phyloP scores from a whole-genome alignment of 2,888 invertebrate genomes.

The Tachystola acroxantha region DNA sequence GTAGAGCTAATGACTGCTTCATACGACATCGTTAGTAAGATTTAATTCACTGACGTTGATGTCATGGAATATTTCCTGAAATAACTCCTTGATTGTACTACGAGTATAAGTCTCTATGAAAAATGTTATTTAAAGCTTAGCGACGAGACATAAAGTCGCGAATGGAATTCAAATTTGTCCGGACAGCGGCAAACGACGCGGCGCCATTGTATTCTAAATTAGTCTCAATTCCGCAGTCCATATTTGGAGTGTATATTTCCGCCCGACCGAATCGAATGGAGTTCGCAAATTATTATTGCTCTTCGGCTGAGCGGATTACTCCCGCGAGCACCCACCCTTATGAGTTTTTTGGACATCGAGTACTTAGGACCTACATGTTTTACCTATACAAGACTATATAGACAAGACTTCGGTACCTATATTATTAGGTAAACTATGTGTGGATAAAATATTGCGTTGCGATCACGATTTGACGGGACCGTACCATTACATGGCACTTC shows the following conservation, averaged over 20 bases:
- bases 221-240: conserved; percentile 16
- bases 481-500: too few relatives aligned
- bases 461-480: too few relatives aligned
- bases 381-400: too few relatives aligned
- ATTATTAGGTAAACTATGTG: too few relatives aligned
- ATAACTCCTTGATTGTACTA: neutral
- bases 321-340: neutral
- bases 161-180: conserved; percentile 5
- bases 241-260: conserved; percentile 14
- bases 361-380: too few relatives aligned
- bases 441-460: too few relatives aligned
- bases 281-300: conserved; percentile 4
- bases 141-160: conserved; percentile 1
- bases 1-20: neutral
- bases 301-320: neutral
- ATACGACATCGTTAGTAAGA: conserved; percentile 4
- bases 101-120: neutral
- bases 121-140: neutral
- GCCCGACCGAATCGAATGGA: neutral
- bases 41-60: conserved; percentile 1
- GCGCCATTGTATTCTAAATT: conserved; percentile 14
- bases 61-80: conserved; percentile 1
- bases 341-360: conserved; percentile 1
- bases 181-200: conserved; percentile 1
- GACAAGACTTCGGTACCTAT: too few relatives aligned